A percentile compares a stretch with the other conserved stretches of the same genome.
Evolutionary conservation across 2,797 vertebrate genomes (phyloP).

Genomic region (Erethizon dorsatum): DNA sequence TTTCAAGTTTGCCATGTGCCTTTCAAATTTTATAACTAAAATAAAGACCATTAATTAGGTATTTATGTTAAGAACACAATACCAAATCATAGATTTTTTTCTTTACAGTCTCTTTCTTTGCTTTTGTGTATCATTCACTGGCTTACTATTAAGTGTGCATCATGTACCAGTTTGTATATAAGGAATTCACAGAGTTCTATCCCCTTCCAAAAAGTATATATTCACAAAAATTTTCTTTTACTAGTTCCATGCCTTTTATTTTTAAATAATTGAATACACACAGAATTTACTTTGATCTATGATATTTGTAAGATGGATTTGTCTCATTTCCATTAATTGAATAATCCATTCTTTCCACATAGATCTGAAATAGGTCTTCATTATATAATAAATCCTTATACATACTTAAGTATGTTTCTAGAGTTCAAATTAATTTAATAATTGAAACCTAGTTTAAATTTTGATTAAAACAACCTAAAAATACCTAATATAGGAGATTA

Average conservation of each 20-base stretch:
- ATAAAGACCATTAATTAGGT: not conserved
- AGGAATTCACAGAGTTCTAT: not conserved
- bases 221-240: slow-evolving; percentile 7
- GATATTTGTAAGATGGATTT: not conserved
- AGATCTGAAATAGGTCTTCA: not conserved
- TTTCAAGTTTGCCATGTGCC: not conserved
- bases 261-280: not conserved
- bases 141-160: not conserved
- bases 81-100: not conserved
- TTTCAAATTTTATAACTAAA: slow-evolving; percentile 5
- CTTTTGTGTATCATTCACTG: not conserved
- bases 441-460: not conserved
- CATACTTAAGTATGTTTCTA: not conserved
- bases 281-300: not conserved
- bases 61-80: not conserved
- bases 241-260: not conserved
- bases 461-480: not conserved
- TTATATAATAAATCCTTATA: not conserved
- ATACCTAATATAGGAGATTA: not conserved
- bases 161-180: not conserved
- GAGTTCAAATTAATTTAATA: not conserved
- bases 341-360: not conserved
- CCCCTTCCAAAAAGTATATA: not conserved
- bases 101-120: not conserved
- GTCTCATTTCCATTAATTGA: not conserved